Conservation (phyloP, 2,888 invertebrate species). For the Perdita meconis region DNA sequence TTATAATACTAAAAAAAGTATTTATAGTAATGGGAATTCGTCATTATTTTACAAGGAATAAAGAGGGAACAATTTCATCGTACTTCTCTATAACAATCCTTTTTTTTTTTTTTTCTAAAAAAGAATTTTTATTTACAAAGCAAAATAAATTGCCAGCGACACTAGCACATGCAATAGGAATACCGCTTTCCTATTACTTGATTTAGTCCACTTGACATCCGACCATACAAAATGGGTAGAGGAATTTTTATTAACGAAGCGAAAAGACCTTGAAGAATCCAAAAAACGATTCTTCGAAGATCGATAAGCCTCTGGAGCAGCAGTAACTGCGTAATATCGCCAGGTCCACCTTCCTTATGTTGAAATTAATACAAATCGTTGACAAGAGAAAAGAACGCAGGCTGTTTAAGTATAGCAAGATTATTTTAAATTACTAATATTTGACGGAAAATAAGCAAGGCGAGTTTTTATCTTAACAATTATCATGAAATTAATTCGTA, state of each 20-base stretch:
- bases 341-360: slow-evolving; percentile 38
- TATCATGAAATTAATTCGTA: slow-evolving; percentile 15
- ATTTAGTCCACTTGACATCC: slow-evolving; percentile 52
- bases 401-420: slow-evolving; percentile 57
- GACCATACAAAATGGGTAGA: slow-evolving; percentile 56
- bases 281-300: slow-evolving; percentile 48
- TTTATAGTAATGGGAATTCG: slow-evolving; percentile 12
- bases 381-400: slow-evolving; percentile 49
- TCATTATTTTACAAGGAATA: slow-evolving; percentile 35
- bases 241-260: slow-evolving; percentile 46
- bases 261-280: slow-evolving; percentile 51
- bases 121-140: slow-evolving; percentile 68
- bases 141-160: slow-evolving; percentile 56
- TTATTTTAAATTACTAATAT: slow-evolving; percentile 30
- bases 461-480: slow-evolving; percentile 34
- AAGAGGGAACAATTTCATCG: slow-evolving; percentile 22
- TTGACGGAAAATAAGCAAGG: slow-evolving; percentile 54
- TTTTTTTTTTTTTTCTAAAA: slow-evolving; percentile 58
- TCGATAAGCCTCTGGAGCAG: slow-evolving; percentile 32
- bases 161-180: slow-evolving; percentile 61
- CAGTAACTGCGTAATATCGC: slow-evolving; percentile 42
- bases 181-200: slow-evolving; percentile 70
- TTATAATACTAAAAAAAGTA: slow-evolving; percentile 58
- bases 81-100: slow-evolving; percentile 35
- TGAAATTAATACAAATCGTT: slow-evolving; percentile 39